Conservation (phyloP, 2,888 invertebrate species). For the Gisinianus flammeolus region DNA sequence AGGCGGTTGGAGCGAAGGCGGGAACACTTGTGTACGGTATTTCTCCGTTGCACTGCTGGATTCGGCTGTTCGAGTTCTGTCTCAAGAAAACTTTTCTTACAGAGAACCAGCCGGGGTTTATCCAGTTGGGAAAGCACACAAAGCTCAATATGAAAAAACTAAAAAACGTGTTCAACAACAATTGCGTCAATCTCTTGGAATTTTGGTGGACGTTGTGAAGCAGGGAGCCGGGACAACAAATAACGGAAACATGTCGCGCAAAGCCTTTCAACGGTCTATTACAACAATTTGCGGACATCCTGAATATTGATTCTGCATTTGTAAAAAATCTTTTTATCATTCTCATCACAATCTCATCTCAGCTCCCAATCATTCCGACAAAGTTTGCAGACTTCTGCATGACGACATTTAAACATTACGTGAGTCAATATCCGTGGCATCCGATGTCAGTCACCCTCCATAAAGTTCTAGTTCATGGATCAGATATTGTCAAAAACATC, state of each 20-base stretch:
- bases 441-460: constrained; percentile 14
- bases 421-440: constrained; percentile 4
- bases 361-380: constrained; percentile 1
- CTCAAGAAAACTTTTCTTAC: constrained; percentile 30
- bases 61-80: constrained; percentile 18
- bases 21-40: constrained; percentile 2
- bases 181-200: background rate
- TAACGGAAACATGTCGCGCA: constrained; percentile 17
- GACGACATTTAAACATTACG: background rate
- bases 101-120: background rate
- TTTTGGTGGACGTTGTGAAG: constrained; percentile 18
- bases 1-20: too few relatives aligned
- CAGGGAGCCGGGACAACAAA: constrained; percentile 10
- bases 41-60: constrained; percentile 28
- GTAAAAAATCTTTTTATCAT: background rate
- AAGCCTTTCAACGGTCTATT: background rate
- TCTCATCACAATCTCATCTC: background rate
- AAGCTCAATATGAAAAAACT: background rate
- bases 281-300: background rate
- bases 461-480: constrained; percentile 15
- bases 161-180: background rate
- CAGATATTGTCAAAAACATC: background rate
- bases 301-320: constrained; percentile 8
- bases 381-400: background rate
- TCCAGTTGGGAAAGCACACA: background rate